A percentile compares a stretch with the other conserved stretches of the same genome.
Conservation (phyloP, 2,113 vertebrate genomes). For the Sapajus apella region DNA sequence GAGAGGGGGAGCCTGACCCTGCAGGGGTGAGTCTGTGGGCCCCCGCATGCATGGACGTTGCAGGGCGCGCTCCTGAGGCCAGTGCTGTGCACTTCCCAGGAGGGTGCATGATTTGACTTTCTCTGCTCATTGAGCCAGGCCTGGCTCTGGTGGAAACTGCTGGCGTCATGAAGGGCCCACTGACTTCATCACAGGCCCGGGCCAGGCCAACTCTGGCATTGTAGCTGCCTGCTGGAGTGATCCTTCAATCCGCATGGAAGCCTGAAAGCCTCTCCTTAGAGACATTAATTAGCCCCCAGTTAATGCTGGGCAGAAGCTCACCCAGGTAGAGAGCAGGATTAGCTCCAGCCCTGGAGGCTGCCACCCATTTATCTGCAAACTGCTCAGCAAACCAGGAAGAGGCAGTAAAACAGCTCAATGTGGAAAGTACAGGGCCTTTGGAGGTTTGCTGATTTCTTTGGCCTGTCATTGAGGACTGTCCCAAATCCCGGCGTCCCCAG, state of each 20-base stretch:
- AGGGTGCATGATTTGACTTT: background rate
- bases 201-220: background rate
- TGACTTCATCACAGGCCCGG: background rate
- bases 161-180: accelerated
- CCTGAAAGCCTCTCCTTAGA: background rate
- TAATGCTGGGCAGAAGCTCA: background rate
- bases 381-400: background rate
- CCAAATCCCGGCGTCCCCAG: background rate
- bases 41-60: accelerated
- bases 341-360: background rate
- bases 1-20: too few species aligned
- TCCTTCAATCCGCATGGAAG: background rate
- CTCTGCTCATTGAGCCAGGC: background rate
- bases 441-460: background rate
- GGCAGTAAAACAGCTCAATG: background rate
- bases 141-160: background rate
- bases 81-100: background rate
- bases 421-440: background rate
- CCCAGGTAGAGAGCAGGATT: background rate
- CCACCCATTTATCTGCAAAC: background rate
- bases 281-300: slow-evolving; percentile 19
- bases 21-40: background rate
- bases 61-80: background rate
- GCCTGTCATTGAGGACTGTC: background rate
- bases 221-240: background rate